Evolutionary conservation across 2,797 vertebrate species (phyloP).

Genomic region (Xiphorhynchus erythropygius): DNA sequence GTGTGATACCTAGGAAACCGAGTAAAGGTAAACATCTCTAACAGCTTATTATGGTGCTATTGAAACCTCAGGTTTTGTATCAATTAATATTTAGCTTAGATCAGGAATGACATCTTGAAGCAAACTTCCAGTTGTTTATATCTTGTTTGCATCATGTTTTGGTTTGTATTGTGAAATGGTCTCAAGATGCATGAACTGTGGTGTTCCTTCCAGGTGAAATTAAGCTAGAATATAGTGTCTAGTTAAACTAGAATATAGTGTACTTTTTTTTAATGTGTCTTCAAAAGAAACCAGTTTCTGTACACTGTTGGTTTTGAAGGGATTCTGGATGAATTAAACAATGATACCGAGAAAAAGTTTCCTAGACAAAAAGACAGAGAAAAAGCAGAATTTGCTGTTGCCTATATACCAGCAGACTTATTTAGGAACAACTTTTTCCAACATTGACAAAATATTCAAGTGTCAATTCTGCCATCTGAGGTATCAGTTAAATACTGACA

Average conservation of each 20-base stretch:
- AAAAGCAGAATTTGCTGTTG: background rate
- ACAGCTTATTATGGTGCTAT: background rate
- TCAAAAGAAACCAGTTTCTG: background rate
- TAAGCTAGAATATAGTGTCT: background rate
- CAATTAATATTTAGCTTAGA: background rate
- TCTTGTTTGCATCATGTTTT: background rate
- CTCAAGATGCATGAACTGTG: background rate
- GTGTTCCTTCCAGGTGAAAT: background rate
- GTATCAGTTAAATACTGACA: background rate
- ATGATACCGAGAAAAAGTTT: background rate
- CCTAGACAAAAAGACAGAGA: background rate
- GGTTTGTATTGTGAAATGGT: background rate
- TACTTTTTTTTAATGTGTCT: background rate
- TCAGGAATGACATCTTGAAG: background rate
- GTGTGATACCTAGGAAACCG: background rate
- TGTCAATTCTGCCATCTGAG: background rate
- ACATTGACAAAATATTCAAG: background rate
- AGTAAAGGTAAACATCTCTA: background rate
- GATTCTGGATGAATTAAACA: background rate
- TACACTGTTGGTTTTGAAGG: background rate
- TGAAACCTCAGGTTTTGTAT: background rate
- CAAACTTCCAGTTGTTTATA: background rate
- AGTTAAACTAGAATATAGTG: background rate
- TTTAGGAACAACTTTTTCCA: background rate
- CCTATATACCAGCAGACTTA: background rate